Percentiles rank a stretch among this genome's conserved stretches.
phyloP scores from a whole-genome alignment of 1,140 invertebrate genomes.

The Leptopilina boulardi region DNA sequence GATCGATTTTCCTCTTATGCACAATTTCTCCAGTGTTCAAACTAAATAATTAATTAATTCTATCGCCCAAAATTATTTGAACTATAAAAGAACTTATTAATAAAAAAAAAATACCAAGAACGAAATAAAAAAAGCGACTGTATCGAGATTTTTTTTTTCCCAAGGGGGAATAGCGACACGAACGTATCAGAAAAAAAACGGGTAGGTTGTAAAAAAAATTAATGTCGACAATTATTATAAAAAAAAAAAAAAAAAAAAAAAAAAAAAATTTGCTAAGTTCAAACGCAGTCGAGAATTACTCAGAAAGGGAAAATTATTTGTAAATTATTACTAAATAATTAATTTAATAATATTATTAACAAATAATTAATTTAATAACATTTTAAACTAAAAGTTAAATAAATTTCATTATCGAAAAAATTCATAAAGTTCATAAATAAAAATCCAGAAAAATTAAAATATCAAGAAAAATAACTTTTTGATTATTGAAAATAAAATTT shows the following conservation, averaged over 20 bases:
- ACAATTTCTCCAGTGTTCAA: constrained; percentile 30
- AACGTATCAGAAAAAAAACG: constrained; percentile 38
- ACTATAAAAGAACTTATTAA: background rate
- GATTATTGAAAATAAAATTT: too few relatives aligned
- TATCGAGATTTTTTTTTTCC: constrained; percentile 1
- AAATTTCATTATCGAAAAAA: too few relatives aligned
- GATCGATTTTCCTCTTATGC: constrained; percentile 17
- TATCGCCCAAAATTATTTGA: constrained; percentile 10
- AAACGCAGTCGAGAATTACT: background rate
- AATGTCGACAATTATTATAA: constrained; percentile 8
- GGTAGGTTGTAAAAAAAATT: constrained; percentile 21
- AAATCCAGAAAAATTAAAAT: too few relatives aligned
- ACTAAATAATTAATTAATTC: constrained; percentile 2
- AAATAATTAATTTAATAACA: too few relatives aligned
- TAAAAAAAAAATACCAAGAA: too few relatives aligned
- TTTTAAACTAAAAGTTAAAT: too few relatives aligned
- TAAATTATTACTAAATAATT: background rate
- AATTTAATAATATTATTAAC: background rate
- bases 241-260: background rate
- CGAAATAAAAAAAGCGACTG: constrained; percentile 5
- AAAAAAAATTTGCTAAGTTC: too few relatives aligned
- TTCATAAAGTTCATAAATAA: too few relatives aligned
- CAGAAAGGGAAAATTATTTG: background rate
- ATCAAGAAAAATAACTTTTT: too few relatives aligned
- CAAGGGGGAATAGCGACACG: constrained; percentile 23